These are phyloP conservation scores for Eueides isabella DNA, from an alignment of 1,140 invertebrate species.

Conservation along the genomic window DNA sequence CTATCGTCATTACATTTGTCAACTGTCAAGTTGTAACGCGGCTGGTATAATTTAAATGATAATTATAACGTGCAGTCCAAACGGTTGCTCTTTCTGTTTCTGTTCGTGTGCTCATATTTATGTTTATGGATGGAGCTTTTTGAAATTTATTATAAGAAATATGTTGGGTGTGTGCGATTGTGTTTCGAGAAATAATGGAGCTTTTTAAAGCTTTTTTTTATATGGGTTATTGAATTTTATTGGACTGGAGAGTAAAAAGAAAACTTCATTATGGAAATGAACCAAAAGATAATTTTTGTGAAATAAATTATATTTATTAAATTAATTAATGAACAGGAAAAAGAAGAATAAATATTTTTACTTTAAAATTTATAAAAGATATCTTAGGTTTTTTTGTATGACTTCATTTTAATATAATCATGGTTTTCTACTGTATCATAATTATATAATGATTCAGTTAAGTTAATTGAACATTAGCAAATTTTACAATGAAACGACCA, in stretches of 20 bases:
- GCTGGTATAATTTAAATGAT: constrained; percentile 78
- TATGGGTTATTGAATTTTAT: background rate
- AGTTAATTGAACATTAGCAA: too few species aligned
- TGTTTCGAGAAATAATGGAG: background rate
- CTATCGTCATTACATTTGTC: constrained; percentile 80
- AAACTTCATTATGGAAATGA: too few species aligned
- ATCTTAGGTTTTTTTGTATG: too few species aligned
- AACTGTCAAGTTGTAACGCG: constrained; percentile 74
- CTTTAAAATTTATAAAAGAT: too few species aligned
- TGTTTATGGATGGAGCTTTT: background rate
- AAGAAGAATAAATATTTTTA: too few species aligned
- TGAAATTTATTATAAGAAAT: constrained; percentile 14
- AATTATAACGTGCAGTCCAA: constrained; percentile 68
- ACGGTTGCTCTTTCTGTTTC: constrained; percentile 36
- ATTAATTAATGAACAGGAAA: too few species aligned
- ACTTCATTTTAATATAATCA: too few species aligned
- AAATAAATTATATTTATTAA: too few species aligned
- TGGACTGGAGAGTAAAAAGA: background rate
- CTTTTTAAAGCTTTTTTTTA: background rate
- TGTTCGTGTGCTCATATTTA: background rate
- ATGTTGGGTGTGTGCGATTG: background rate
- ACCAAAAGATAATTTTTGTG: too few species aligned
- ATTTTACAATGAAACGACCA: too few species aligned
- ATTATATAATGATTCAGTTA: too few species aligned
- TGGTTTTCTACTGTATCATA: too few species aligned